Evolutionary conservation across 2,113 vertebrate species (phyloP), one percentile per base, ranked within the genome.

Genomic region (Thinocorus orbignyianus): DNA sequence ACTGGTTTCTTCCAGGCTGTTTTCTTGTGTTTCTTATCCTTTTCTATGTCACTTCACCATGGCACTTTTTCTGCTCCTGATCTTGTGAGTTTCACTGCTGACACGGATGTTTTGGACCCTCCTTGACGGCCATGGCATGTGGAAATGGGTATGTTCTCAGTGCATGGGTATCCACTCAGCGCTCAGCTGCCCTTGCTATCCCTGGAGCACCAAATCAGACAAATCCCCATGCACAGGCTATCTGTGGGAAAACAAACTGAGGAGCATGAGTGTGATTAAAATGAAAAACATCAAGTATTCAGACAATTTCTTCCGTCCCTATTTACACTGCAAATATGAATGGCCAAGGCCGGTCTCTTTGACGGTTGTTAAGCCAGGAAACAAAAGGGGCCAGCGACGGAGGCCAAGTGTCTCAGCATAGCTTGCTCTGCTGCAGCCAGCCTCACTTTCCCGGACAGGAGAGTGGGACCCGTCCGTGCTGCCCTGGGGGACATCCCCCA

Each of bases 291-390:
- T 10, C 7, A 12, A 65, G 25, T 41, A 24, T 13, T 66, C 25
- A 24, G n/a, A 57, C 23, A 7, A 5, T 51, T 65, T 72, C 62
- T 57, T n/a, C 20, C 28, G 20, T 8, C 24, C 49, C 69, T 39
- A 17, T 80, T 82, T 69, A 62, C 15, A 8, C 57, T 13, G 79
- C 79, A 92, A 72, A 72, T 30, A n/a, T 9, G 35, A 68, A 30
- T 1, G 6, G 71, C 25, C 19, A 19, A 37, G 41, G 46, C 37
- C 0, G 0, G 18, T 69, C 19, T 51, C 62, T 88, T 48, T 35
- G 30, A 6, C 30, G 25, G 35, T 11, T 64, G 8, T 64, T 61
- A 74, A 84, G 37, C 28, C 55, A 31, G 28, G 42, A 82, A 82
- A 64, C 17, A 55, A n/a, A 52, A 64, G 23, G 11, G 30, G 13